phyloP scores from a whole-genome alignment of 1,140 invertebrate species.

The Anthonomus grandis region DNA sequence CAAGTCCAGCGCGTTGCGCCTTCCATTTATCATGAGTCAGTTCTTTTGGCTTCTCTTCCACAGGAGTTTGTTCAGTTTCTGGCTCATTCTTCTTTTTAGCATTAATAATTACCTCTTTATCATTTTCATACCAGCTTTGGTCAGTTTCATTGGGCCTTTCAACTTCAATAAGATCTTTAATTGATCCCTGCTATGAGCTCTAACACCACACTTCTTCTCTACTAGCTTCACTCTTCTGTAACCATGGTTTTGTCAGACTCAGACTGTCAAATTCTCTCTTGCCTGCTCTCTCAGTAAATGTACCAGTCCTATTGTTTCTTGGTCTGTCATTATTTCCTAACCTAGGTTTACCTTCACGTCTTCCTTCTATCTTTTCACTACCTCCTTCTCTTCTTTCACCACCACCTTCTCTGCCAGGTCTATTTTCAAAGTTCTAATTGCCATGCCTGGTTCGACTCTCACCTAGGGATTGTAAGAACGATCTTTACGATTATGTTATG shows the following conservation, averaged over 20 bases:
- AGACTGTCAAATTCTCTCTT: constrained; percentile 94
- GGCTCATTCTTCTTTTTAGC: constrained; percentile 45
- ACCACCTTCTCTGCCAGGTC: constrained; percentile 52
- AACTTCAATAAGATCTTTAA: constrained; percentile 76
- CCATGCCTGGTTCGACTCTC: constrained; percentile 34
- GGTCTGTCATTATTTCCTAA: too few species aligned
- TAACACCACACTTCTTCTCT: constrained; percentile 91
- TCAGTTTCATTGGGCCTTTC: constrained; percentile 43
- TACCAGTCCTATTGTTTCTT: too few species aligned
- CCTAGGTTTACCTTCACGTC: too few species aligned
- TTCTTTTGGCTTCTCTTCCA: constrained; percentile 74
- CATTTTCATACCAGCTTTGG: constrained; percentile 49
- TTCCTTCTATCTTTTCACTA: constrained; percentile 49
- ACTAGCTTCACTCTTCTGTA: constrained; percentile 85
- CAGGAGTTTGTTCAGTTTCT: constrained; percentile 52
- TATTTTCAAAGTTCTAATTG: constrained; percentile 35
- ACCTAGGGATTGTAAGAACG: constrained; percentile 45
- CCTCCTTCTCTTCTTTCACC: constrained; percentile 49
- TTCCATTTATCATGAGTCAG: constrained; percentile 89
- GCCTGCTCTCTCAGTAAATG: constrained; percentile 67
- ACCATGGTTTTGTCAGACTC: constrained; percentile 81
- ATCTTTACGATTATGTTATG: constrained; percentile 68
- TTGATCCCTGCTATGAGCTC: constrained; percentile 92
- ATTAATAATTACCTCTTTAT: constrained; percentile 50
- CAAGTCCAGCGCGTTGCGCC: constrained; percentile 66